Conservation (phyloP, 2,113 vertebrate genomes). For the Sinocyclocheilus maitianheensis region DNA sequence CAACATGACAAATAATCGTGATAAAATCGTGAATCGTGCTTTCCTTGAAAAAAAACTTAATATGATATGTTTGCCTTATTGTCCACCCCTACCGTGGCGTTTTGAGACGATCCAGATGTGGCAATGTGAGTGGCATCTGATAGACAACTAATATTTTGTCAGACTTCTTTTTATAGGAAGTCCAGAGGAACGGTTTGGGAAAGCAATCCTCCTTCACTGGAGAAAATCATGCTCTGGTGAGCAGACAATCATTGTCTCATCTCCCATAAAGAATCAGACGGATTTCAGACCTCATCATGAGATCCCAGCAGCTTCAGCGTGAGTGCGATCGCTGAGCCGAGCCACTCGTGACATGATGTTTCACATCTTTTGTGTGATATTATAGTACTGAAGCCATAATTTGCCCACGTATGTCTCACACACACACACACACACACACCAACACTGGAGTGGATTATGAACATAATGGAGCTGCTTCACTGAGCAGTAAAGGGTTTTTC, state of each 20-base stretch:
- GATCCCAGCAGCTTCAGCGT: slow-evolving; percentile 1
- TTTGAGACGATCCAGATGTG: not conserved
- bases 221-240: not conserved
- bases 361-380: slow-evolving; percentile 37
- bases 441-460: slow-evolving; percentile 78
- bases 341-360: slow-evolving; percentile 14
- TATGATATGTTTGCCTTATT: slow-evolving; percentile 51
- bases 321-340: slow-evolving; percentile 7
- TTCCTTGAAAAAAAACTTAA: too few species aligned
- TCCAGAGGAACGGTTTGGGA: not conserved
- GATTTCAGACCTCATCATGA: slow-evolving; percentile 19
- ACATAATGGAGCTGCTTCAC: slow-evolving; percentile 85
- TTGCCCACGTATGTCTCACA: not conserved
- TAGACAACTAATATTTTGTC: not conserved
- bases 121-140: not conserved
- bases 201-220: not conserved
- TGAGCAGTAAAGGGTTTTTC: slow-evolving; percentile 88
- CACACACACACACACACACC: not conserved
- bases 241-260: slow-evolving; percentile 2
- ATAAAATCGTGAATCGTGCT: too few species aligned
- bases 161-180: not conserved
- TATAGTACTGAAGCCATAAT: slow-evolving; percentile 13
- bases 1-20: too few species aligned
- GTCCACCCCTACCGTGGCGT: not conserved
- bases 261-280: not conserved